Evolutionary conservation across 2,113 vertebrate species (phyloP), one percentile per base, ranked within the genome.

Genomic region (Acrocephalus arundinaceus): DNA sequence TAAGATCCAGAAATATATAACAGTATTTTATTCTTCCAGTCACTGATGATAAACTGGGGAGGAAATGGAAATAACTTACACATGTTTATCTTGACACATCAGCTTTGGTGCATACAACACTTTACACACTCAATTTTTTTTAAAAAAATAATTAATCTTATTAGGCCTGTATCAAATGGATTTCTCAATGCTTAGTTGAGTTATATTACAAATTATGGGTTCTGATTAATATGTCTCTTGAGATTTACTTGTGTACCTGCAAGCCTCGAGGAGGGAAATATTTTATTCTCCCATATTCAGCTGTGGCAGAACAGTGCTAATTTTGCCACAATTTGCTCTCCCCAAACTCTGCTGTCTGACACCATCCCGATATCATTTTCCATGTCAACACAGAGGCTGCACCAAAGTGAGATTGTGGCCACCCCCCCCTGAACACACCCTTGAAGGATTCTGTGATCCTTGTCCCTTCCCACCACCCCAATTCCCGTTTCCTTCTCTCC

Each of bases 181-280:
- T 96, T 96, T 96, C 71, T 93, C 93, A 96, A 67, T 58, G 84
- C 59, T 92, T 65, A 57, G 49, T 7, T 94, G 94, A 96, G 73
- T 93, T 87, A 88, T 62, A 71, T 77, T 85, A 75, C 91, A 90
- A 90, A 93, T 96, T 94, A 87, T 70, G 88, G 84, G 31, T 84
- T 80, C 86, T 87, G 93, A 94, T 95, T 96, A 95, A 89, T 49
- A 33, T 1, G 13, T 37, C 93, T 62, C 75, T 83, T 52, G 81
- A 93, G 93, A 93, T 95, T 94, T 90, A 85, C 63, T 88, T 59
- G 66, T 59, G 65, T 74, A 81, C 71, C 88, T 85, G 65, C 41
- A 63, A 92, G 89, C 24, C 33, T 85, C 70, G 62, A 80, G 57
- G 55, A 94, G 35, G 76, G 58, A 81, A 88, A 71, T 73, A 67